Base-by-base conservation (phyloP, 2,113 vertebrate genomes). In the Pelmatolapia mariae region DNA sequence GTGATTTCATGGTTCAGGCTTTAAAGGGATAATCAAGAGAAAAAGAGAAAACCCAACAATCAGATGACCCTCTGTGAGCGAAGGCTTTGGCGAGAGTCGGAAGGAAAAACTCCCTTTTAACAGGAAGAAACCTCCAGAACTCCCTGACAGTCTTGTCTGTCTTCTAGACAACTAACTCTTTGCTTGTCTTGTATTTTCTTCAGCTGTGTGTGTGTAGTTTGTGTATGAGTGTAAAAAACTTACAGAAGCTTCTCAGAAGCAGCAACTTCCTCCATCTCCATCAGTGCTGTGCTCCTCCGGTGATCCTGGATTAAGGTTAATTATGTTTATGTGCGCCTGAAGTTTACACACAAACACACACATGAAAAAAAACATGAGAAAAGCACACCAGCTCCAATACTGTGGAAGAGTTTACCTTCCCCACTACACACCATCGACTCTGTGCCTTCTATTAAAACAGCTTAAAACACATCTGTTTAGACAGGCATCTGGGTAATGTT, bases 241-340 rank as follows among this genome's bases (percentile, higher is more conserved):
- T 24, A 86, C 84, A 38, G 45, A 53, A 43, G 26, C 83, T 61
- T 56, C 71, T 76, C 3, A 1, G 66, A 38, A 10, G 76, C 54
- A 50, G 40, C 33, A 15, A 5, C 8, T 8, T 63, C 11, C 19
- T 61, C 80, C 40, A n/a, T 26, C 81, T 83, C 24, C 22, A 3
- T 76, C 71, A 50, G 71, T 0, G 61, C 47, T 71, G 10, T 12
- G 10, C 22, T 38, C 7, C 13, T 19, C 36, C 3, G 5, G 19
- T 9, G 3, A 3, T 22, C 13, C 53, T 50, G 71, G 24, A 29
- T 29, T 26, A 11, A 47, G 13, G 22, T 54, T 33, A 54, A 15
- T 40, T 26, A 1, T 0, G 31, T 56, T 56, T 38, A 54, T 16
- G 13, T 19, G n/a, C 4, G 0, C 19, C 56, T 13, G 19, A 26